These are phyloP conservation scores for Urophycis tenuis DNA, from an alignment of 2,797 vertebrate species.

Conservation along the genomic window DNA sequence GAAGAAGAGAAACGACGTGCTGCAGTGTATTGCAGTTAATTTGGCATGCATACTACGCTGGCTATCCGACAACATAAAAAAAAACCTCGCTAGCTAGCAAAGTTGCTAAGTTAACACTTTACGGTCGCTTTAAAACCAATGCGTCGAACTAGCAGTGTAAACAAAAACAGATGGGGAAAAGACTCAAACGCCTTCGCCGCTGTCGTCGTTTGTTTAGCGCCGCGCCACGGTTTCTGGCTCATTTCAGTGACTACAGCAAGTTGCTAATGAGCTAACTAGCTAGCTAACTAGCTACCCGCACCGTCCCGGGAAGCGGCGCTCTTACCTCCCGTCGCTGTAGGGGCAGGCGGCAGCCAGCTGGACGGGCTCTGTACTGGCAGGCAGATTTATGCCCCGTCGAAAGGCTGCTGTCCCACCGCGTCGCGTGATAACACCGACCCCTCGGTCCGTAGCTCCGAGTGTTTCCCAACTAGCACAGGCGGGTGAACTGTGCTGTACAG, in stretches of 20 bases:
- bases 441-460: not conserved
- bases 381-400: not conserved
- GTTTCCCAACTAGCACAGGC: not conserved
- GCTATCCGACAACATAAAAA: slow-evolving; percentile 32
- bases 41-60: slow-evolving; percentile 44
- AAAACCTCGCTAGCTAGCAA: slow-evolving; percentile 36
- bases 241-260: slow-evolving; percentile 24
- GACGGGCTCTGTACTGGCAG: not conserved
- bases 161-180: not conserved
- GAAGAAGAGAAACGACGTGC: slow-evolving; percentile 42
- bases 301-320: slow-evolving; percentile 49
- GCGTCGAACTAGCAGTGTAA: not conserved
- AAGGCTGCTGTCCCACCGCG: not conserved
- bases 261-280: slow-evolving; percentile 44
- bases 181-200: not conserved
- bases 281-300: slow-evolving; percentile 35
- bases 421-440: not conserved
- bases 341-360: slow-evolving; percentile 45
- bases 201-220: not conserved
- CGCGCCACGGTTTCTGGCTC: not conserved
- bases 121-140: not conserved
- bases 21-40: slow-evolving; percentile 50
- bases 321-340: slow-evolving; percentile 62
- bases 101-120: slow-evolving; percentile 43
- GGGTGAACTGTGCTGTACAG: slow-evolving; percentile 31